Evolutionary conservation across 2,888 invertebrate genomes (phyloP).

Genomic region (Nycteola revayana): DNA sequence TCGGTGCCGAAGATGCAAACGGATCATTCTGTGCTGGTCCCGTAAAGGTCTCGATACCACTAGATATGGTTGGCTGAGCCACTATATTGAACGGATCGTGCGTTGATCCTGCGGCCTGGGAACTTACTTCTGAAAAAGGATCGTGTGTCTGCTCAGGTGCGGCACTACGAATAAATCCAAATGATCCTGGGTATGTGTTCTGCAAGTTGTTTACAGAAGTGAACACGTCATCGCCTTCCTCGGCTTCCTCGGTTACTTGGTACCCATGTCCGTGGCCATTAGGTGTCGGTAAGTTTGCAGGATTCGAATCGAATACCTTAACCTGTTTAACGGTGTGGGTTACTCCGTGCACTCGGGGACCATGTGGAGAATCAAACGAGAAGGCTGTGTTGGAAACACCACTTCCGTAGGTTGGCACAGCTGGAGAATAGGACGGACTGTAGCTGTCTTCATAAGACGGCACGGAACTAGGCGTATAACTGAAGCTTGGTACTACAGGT

Average conservation of each 20-base stretch:
- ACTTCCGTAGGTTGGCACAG: slow-evolving; percentile 43
- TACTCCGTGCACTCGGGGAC: slow-evolving; percentile 46
- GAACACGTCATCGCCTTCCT: slow-evolving; percentile 61
- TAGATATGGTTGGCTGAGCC: slow-evolving; percentile 46
- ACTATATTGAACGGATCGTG: slow-evolving; percentile 51
- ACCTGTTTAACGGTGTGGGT: slow-evolving; percentile 69
- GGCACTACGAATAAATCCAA: slow-evolving; percentile 52
- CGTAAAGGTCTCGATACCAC: slow-evolving; percentile 45
- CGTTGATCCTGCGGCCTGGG: slow-evolving; percentile 45
- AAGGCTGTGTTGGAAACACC: slow-evolving; percentile 25
- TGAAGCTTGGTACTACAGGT: slow-evolving; percentile 34
- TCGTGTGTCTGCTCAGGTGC: slow-evolving; percentile 47
- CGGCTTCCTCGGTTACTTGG: slow-evolving; percentile 68
- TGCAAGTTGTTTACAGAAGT: slow-evolving; percentile 57
- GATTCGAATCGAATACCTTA: slow-evolving; percentile 66
- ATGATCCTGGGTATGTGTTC: slow-evolving; percentile 58
- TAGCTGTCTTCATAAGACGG: slow-evolving; percentile 57
- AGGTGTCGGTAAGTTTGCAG: slow-evolving; percentile 51
- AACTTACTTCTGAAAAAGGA: slow-evolving; percentile 46
- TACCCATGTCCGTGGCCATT: slow-evolving; percentile 49
- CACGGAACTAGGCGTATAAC: slow-evolving; percentile 43
- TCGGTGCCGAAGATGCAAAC: slow-evolving; percentile 43
- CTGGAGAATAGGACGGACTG: slow-evolving; percentile 44
- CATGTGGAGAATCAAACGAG: slow-evolving; percentile 28
- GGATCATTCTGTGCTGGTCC: slow-evolving; percentile 42